Evolutionary conservation across 2,888 invertebrate species (phyloP).

Genomic region (Tipula lateralis): DNA sequence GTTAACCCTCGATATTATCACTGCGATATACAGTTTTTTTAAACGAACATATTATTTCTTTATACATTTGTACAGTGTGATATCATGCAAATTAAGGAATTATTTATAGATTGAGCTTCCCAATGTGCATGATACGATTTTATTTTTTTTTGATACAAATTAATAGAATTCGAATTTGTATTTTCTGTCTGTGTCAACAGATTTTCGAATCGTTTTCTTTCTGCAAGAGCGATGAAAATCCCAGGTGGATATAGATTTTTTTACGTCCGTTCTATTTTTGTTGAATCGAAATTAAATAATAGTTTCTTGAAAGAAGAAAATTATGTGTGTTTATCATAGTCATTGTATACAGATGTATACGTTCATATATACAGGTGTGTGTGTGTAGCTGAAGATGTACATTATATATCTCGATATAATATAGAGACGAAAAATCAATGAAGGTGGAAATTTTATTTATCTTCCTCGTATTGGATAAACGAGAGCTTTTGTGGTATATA

Average conservation of each 20-base stretch:
- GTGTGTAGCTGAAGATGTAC: too few species aligned
- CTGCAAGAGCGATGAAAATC: not conserved
- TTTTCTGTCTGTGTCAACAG: constrained; percentile 11
- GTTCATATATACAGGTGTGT: too few species aligned
- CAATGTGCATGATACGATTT: not conserved
- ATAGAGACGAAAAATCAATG: not conserved
- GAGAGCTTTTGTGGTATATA: not conserved
- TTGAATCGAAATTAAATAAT: not conserved
- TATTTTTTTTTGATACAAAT: not conserved
- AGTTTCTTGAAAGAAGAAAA: not conserved
- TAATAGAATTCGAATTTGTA: not conserved
- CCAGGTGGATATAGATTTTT: not conserved
- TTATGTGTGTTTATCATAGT: not conserved
- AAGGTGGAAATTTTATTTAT: not conserved
- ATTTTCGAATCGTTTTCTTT: not conserved
- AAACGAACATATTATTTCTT: not conserved
- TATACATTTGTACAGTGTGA: not conserved
- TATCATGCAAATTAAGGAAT: not conserved
- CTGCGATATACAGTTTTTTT: not conserved
- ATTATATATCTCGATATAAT: not conserved
- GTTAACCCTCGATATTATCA: not conserved
- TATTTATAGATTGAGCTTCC: not conserved
- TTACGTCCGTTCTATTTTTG: not conserved
- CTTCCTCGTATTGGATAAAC: not conserved
- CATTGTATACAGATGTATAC: not conserved